These are phyloP conservation scores for Drosophila sechellia DNA, from an alignment of 1,140 invertebrate species.

Conservation along the genomic window DNA sequence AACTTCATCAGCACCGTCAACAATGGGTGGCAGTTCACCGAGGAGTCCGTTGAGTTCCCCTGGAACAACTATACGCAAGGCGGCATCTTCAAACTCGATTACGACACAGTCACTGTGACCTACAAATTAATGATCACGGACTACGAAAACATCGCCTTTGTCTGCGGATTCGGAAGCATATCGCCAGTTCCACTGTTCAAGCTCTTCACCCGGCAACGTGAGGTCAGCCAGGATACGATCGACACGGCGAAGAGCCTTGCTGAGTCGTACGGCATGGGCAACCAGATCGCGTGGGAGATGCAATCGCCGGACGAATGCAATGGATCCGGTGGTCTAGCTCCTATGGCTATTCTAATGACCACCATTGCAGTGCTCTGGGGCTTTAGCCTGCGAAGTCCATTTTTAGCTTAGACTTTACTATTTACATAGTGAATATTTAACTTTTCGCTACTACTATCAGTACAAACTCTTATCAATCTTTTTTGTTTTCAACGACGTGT, in stretches of 20 bases:
- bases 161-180: conserved; percentile 47
- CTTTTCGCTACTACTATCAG: conserved; percentile 6
- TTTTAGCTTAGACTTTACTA: conserved; percentile 5
- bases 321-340: conserved; percentile 18
- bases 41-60: conserved; percentile 36
- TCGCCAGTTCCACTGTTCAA: conserved; percentile 57
- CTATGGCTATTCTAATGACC: neutral
- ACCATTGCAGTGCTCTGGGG: conserved; percentile 1
- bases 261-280: neutral
- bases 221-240: neutral
- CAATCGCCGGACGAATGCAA: conserved; percentile 50
- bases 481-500: conserved; percentile 1
- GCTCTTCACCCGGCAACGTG: conserved; percentile 36
- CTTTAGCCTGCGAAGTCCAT: neutral
- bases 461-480: conserved; percentile 24
- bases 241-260: neutral
- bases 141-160: conserved; percentile 4
- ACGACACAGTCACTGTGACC: conserved; percentile 25
- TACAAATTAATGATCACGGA: conserved; percentile 51
- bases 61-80: conserved; percentile 31
- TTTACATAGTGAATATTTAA: conserved; percentile 7
- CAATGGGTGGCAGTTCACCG: neutral
- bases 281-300: conserved; percentile 42
- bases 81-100: conserved; percentile 39
- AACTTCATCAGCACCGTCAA: conserved; percentile 35